Conservation (phyloP, 2,113 vertebrate species). For the Gavia stellata region DNA sequence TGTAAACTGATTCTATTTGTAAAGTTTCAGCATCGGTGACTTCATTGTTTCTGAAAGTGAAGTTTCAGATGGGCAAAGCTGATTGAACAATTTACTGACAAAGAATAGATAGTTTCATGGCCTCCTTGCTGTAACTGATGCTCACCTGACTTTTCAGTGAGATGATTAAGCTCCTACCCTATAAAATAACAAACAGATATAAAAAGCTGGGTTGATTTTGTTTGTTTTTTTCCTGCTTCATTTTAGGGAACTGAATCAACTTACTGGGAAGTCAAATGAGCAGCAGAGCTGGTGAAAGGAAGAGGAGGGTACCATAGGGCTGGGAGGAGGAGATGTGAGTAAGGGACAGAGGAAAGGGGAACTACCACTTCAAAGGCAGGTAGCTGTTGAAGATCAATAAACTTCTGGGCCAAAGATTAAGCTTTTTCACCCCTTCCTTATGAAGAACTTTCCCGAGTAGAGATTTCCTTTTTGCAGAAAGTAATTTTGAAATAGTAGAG, state of each 20-base stretch:
- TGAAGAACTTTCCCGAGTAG: neutral
- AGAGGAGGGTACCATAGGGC: neutral
- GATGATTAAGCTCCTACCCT: neutral
- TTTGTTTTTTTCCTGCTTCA: neutral
- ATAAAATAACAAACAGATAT: neutral
- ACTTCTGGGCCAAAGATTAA: neutral
- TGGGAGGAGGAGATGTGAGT: neutral
- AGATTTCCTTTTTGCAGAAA: neutral
- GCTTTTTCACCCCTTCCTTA: neutral
- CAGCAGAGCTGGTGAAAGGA: neutral
- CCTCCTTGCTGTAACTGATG: neutral
- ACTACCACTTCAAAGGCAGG: neutral
- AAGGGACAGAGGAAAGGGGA: neutral
- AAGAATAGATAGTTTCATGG: neutral
- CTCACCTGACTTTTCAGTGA: neutral
- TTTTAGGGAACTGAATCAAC: neutral
- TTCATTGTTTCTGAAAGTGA: neutral
- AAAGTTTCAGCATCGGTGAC: neutral
- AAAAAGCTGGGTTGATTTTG: neutral
- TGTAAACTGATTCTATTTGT: neutral
- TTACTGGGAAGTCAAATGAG: neutral
- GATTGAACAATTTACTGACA: neutral
- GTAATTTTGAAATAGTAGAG: neutral
- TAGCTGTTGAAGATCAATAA: neutral
- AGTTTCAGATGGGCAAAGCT: neutral